Evolutionary conservation across 2,888 invertebrate genomes (phyloP).

Genomic region (Macaria notata): DNA sequence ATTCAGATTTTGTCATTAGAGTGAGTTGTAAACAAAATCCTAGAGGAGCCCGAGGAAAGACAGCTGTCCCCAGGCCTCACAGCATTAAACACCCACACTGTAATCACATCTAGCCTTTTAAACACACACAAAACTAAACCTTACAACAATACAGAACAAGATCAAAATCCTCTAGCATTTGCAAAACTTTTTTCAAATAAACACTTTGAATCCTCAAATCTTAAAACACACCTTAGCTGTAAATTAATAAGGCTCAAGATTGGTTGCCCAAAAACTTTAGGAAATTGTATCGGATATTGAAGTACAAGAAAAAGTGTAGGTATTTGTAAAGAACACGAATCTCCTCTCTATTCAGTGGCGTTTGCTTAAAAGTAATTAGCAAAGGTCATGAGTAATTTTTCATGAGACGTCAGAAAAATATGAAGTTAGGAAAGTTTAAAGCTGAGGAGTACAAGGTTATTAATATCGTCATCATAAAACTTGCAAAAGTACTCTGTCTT

Average conservation of each 20-base stretch:
- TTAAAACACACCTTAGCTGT: slow-evolving; percentile 43
- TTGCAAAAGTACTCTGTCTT: no score
- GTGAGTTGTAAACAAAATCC: slow-evolving; percentile 74
- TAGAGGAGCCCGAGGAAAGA: slow-evolving; percentile 68
- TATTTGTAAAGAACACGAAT: slow-evolving; percentile 44
- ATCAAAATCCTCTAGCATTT: slow-evolving; percentile 25
- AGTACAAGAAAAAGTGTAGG: slow-evolving; percentile 52
- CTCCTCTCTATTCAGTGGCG: slow-evolving; percentile 29
- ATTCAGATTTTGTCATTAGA: slow-evolving; percentile 64
- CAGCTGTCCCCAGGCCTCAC: slow-evolving; percentile 77
- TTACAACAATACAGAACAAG: slow-evolving; percentile 20
- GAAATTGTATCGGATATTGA: slow-evolving; percentile 61
- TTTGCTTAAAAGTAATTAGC: slow-evolving; percentile 7
- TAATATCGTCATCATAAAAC: no score
- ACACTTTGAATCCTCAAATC: slow-evolving; percentile 11
- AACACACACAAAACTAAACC: slow-evolving; percentile 38
- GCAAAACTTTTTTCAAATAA: slow-evolving; percentile 22
- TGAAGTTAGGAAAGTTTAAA: no score
- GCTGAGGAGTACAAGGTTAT: no score
- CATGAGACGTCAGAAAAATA: not conserved
- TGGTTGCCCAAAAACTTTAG: slow-evolving; percentile 34
- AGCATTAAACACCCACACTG: slow-evolving; percentile 74
- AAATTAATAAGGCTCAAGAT: slow-evolving; percentile 39
- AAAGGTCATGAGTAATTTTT: slow-evolving; percentile 5
- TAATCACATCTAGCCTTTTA: slow-evolving; percentile 42